These are phyloP conservation scores for Schlechtendalia chinensis DNA, from an alignment of 1,140 invertebrate genomes.

Conservation along the genomic window DNA sequence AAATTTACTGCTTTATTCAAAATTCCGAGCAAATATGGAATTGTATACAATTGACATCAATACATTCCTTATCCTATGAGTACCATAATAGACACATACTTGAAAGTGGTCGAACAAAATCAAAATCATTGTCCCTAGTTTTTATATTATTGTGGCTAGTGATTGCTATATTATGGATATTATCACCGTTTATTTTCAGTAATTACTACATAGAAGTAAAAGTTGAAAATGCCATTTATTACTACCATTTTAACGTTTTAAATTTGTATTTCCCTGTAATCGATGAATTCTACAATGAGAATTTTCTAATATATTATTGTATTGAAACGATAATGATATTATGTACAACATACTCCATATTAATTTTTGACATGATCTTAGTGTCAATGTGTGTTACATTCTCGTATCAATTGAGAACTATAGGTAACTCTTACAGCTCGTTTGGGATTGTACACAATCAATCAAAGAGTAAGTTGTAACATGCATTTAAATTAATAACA, in stretches of 20 bases:
- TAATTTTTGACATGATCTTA: background rate
- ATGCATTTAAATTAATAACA: background rate
- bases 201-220: background rate
- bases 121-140: background rate
- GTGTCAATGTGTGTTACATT: background rate
- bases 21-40: background rate
- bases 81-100: background rate
- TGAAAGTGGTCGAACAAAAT: background rate
- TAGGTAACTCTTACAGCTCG: background rate
- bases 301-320: background rate
- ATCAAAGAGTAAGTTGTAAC: background rate
- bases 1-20: background rate
- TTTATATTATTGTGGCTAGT: background rate
- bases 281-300: constrained; percentile 1
- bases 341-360: background rate
- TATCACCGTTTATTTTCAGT: background rate
- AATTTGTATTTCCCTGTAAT: background rate
- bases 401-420: background rate
- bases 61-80: background rate
- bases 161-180: background rate
- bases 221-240: too few relatives aligned
- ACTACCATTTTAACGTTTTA: background rate
- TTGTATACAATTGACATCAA: background rate
- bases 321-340: background rate
- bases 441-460: background rate